Base-by-base conservation (phyloP, 2,888 invertebrate genomes). In the Rhimphoctona megacephalus region DNA sequence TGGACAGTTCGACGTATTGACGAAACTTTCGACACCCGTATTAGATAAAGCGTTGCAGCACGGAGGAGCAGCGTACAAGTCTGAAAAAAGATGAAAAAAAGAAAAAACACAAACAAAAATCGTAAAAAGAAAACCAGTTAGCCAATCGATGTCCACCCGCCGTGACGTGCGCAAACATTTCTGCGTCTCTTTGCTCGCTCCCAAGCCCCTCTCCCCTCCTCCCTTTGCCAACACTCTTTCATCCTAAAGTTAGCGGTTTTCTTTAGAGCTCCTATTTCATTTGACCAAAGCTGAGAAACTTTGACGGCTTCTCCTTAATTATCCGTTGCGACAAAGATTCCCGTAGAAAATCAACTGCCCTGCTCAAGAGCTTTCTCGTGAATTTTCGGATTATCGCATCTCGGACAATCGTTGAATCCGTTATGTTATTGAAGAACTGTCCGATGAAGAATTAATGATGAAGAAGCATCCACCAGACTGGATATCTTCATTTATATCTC, bases 1-100 rank as follows among this genome's bases (percentile, higher is more conserved):
- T 25, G 83, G 80, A 86, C 83, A 76, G 69, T 83, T 83, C 43
- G 81, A 86, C 87, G 79, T 88, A 87, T 85, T 52, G 83, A 61
- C 67, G 64, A 79, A 81, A 52, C 81, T 77, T 77, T 88, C 77
- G 72, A 81, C 78, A 74, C 83, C 72, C 74, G 83, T 72, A 88
- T 88, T 85, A 67, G 83, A 84, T 78, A 84, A 81, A 86, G 67
- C 81, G 70, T 64, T 80, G 70, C 72, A 69, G 85, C 52, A 49
- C 19, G 43, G 25, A 36, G 52, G 46, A 66, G 4, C 19, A 73
- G 1, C 19, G 30, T 22, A 57, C 8, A 19, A 54, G 39, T 46
- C 11, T 43, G 64, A 64, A 76, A 80, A 73, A 79, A 72, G 43
- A 57, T 6, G 19, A 46, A 61, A 22, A 57, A 80, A 11, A 43